Evolutionary conservation across 2,797 vertebrate species (phyloP).

Genomic region (Enteromius argenteus): DNA sequence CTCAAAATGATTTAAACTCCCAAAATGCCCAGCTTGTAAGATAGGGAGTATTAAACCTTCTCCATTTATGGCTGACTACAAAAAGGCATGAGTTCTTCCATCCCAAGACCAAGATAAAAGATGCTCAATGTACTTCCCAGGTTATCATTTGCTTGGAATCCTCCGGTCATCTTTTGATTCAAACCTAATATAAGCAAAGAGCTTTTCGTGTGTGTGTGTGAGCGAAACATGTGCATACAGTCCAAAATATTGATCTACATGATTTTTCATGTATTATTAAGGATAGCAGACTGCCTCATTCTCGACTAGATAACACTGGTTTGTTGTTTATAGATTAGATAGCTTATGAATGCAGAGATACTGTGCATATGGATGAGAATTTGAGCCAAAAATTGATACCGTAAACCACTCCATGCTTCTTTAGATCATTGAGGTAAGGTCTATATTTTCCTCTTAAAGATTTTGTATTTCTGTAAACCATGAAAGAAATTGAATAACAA

Average conservation of each 20-base stretch:
- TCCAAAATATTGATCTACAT: conserved; percentile 55
- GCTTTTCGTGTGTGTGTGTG: background rate
- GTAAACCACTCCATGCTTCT: conserved; percentile 36
- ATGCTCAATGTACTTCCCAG: conserved; percentile 10
- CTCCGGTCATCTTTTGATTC: conserved; percentile 41
- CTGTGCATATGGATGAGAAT: conserved; percentile 34
- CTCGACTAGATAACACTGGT: conserved; percentile 30
- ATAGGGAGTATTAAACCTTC: conserved; percentile 47
- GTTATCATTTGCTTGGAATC: conserved; percentile 51
- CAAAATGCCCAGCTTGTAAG: conserved; percentile 32
- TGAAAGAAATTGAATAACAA: background rate
- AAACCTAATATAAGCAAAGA: conserved; percentile 30
- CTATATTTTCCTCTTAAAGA: conserved; percentile 9
- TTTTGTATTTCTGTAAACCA: background rate
- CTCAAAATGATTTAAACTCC: conserved; percentile 56
- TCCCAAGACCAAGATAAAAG: conserved; percentile 38
- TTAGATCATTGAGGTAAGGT: conserved; percentile 20
- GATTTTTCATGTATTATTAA: conserved; percentile 56
- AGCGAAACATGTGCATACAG: conserved; percentile 10
- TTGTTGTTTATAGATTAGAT: conserved; percentile 47
- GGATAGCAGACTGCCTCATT: conserved; percentile 17
- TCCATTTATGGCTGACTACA: conserved; percentile 42
- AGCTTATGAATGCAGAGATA: conserved; percentile 38
- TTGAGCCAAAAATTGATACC: conserved; percentile 45
- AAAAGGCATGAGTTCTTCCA: conserved; percentile 39